Evolutionary conservation across 2,797 vertebrate genomes (phyloP).

Genomic region (Crocodylus rhombifer): DNA sequence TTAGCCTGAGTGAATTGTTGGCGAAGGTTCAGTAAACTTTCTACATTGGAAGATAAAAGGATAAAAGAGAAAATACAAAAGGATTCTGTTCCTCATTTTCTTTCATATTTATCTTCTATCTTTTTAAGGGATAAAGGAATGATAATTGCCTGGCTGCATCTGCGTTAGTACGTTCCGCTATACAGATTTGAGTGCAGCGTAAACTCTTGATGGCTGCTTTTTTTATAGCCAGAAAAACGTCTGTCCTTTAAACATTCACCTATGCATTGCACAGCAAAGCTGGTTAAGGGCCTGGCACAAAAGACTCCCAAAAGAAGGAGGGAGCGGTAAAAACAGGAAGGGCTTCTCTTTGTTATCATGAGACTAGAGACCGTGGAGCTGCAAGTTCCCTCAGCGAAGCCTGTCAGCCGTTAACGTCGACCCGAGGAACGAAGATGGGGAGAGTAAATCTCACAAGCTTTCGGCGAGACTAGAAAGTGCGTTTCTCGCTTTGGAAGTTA

Average conservation of each 20-base stretch:
- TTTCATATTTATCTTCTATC: conserved; percentile 77
- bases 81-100: conserved; percentile 73
- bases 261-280: conserved; percentile 42
- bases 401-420: too few species aligned
- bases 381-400: too few species aligned
- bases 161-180: conserved; percentile 35
- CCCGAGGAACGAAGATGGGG: neutral
- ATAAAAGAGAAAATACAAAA: conserved; percentile 75
- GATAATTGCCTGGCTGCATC: conserved; percentile 66
- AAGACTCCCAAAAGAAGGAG: neutral
- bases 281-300: conserved; percentile 52
- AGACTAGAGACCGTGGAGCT: too few species aligned
- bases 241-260: conserved; percentile 40
- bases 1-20: conserved; percentile 86
- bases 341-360: too few species aligned
- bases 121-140: conserved; percentile 72
- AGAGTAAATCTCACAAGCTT: neutral
- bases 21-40: conserved; percentile 81
- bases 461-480: too few species aligned
- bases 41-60: conserved; percentile 77
- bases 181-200: conserved; percentile 17
- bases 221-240: conserved; percentile 53
- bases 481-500: too few species aligned
- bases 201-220: conserved; percentile 48
- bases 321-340: neutral